phyloP scores from a whole-genome alignment of 2,797 vertebrate species.

The Gouania willdenowi region DNA sequence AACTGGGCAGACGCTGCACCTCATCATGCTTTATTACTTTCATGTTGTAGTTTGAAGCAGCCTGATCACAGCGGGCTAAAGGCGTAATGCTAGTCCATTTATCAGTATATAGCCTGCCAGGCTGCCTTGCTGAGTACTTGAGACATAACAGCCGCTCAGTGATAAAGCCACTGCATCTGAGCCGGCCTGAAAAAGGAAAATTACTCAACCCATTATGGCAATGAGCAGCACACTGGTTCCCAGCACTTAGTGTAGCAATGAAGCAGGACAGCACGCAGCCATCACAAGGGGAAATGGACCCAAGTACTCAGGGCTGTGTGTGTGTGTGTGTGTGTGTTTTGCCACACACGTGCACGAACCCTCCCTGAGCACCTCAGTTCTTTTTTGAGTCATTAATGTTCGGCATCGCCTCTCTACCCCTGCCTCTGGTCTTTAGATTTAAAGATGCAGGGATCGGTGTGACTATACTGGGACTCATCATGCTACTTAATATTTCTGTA shows the following conservation, averaged over 20 bases:
- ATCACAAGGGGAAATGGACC: slow-evolving; percentile 18
- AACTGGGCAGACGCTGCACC: slow-evolving; percentile 2
- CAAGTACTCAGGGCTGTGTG: slow-evolving; percentile 8
- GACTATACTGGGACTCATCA: no score
- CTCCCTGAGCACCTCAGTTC: no score
- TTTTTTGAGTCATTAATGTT: no score
- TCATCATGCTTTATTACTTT: slow-evolving; percentile 32
- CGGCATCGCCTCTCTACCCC: no score
- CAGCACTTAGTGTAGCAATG: slow-evolving; percentile 45
- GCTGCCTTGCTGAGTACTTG: slow-evolving; percentile 9
- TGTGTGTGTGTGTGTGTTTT: slow-evolving; percentile 17
- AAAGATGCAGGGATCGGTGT: no score
- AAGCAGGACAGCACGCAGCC: slow-evolving; percentile 30
- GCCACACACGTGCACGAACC: no score
- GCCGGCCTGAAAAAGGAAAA: slow-evolving; percentile 27
- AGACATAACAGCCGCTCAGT: slow-evolving; percentile 31
- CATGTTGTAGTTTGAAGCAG: slow-evolving; percentile 17
- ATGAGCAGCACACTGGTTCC: slow-evolving; percentile 30
- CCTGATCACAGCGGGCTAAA: slow-evolving; percentile 37
- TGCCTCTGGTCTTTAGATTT: no score
- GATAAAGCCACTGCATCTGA: slow-evolving; percentile 17
- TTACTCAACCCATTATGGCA: slow-evolving; percentile 51
- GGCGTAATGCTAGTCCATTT: slow-evolving; percentile 33
- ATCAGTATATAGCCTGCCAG: slow-evolving; percentile 29
- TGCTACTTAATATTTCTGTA: slow-evolving; percentile 27